These are phyloP conservation scores for Oreochromis spilurus DNA, from an alignment of 2,113 vertebrate species.

Conservation along the genomic window DNA sequence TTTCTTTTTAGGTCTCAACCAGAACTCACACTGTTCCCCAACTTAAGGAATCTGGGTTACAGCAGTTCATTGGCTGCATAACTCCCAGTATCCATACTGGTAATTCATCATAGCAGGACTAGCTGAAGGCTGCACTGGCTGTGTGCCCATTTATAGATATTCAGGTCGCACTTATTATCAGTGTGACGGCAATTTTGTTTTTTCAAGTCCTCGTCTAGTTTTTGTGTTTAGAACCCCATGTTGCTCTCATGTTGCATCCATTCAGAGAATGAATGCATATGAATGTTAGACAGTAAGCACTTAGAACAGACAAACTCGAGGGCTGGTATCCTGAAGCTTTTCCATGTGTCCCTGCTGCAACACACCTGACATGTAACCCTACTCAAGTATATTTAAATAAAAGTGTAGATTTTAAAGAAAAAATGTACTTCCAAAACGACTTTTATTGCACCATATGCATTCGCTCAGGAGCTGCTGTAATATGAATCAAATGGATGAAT, in stretches of 20 bases:
- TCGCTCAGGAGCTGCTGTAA: not conserved
- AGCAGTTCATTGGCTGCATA: not conserved
- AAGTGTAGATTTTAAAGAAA: not conserved
- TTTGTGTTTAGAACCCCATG: not conserved
- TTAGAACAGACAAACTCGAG: not conserved
- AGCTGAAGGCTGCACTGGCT: not conserved
- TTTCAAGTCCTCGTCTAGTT: not conserved
- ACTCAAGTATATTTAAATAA: not conserved
- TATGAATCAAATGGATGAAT: not conserved
- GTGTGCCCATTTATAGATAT: not conserved
- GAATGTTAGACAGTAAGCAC: not conserved
- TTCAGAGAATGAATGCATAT: not conserved
- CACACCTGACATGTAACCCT: not conserved
- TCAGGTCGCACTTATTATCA: not conserved
- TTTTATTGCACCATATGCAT: not conserved
- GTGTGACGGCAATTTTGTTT: not conserved
- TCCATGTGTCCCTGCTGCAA: not conserved
- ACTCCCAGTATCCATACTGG: not conserved
- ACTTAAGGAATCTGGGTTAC: not conserved
- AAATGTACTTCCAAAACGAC: not conserved
- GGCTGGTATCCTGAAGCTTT: not conserved
- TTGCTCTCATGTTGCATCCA: not conserved
- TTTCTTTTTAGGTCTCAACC: not conserved
- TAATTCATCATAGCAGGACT: constrained; percentile 6
- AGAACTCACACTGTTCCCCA: not conserved